Conservation (phyloP, 1,140 invertebrate species). For the Argopecten irradians region DNA sequence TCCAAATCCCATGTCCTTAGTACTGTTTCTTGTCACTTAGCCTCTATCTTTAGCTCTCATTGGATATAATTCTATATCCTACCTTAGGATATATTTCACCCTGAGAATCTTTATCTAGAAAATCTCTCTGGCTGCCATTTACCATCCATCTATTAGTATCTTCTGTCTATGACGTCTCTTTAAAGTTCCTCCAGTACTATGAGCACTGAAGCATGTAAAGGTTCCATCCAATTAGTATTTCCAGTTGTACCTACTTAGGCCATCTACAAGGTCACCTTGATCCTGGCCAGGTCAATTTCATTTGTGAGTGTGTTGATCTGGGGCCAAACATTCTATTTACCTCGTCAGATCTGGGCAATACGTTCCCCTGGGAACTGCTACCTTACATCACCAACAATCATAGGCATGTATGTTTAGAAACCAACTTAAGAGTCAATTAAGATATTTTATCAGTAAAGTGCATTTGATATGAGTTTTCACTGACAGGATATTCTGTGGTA, state of each 20-base stretch:
- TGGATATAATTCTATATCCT: too few relatives aligned
- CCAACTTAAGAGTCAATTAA: not conserved
- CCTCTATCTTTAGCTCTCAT: too few relatives aligned
- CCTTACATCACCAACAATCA: constrained; percentile 16
- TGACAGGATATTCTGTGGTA: constrained; percentile 1
- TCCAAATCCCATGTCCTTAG: too few relatives aligned
- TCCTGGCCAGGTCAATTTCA: not conserved
- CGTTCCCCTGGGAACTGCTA: not conserved
- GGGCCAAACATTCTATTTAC: not conserved
- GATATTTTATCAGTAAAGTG: not conserved
- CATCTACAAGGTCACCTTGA: not conserved
- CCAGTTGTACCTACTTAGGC: not conserved
- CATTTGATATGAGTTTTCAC: constrained; percentile 1
- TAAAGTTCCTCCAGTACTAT: not conserved
- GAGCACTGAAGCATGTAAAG: not conserved
- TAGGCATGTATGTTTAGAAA: constrained; percentile 14
- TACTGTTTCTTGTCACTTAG: too few relatives aligned
- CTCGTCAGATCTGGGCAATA: not conserved
- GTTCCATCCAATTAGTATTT: constrained; percentile 2
- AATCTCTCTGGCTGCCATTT: not conserved
- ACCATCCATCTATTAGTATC: not conserved
- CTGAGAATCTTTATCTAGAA: not conserved
- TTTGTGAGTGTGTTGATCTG: not conserved
- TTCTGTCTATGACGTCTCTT: not conserved
- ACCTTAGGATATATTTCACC: too few relatives aligned